phyloP scores from a whole-genome alignment of 2,797 vertebrate genomes.

The Micropoecilia bifurca region DNA sequence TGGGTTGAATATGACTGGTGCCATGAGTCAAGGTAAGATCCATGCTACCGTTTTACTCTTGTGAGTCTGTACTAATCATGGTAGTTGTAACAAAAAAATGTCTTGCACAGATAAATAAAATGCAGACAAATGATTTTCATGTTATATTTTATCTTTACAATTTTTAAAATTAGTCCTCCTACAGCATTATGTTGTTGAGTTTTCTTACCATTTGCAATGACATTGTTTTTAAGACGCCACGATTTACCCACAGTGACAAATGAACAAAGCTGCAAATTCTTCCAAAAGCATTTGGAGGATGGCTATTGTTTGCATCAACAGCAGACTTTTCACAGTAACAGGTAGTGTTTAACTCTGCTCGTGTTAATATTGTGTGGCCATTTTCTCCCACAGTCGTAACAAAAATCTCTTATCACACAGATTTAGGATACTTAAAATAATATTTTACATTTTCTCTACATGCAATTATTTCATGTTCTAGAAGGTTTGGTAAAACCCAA shows the following conservation, averaged over 20 bases:
- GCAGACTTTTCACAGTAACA: background rate
- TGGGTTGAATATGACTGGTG: background rate
- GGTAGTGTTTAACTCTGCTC: background rate
- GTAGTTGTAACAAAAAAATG: background rate
- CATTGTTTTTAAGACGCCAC: background rate
- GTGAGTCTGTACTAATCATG: background rate
- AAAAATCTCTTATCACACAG: background rate
- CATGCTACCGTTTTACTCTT: background rate
- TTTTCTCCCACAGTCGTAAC: background rate
- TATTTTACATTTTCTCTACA: background rate
- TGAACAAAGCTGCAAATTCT: background rate
- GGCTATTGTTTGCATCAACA: background rate
- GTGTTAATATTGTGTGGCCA: background rate
- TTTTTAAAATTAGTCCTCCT: too few relatives aligned
- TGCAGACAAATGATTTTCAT: background rate
- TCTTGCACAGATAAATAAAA: background rate
- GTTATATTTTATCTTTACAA: background rate
- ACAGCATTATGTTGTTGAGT: background rate
- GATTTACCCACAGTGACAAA: background rate
- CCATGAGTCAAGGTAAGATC: background rate
- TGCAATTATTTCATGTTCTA: background rate
- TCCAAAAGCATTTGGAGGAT: background rate
- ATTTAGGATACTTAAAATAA: background rate
- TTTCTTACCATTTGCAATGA: background rate
- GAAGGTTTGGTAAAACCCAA: background rate